A percentile compares a stretch with the other conserved stretches of the same genome.
Conservation (phyloP, 2,888 invertebrate species). For the Piscicola geometra region DNA sequence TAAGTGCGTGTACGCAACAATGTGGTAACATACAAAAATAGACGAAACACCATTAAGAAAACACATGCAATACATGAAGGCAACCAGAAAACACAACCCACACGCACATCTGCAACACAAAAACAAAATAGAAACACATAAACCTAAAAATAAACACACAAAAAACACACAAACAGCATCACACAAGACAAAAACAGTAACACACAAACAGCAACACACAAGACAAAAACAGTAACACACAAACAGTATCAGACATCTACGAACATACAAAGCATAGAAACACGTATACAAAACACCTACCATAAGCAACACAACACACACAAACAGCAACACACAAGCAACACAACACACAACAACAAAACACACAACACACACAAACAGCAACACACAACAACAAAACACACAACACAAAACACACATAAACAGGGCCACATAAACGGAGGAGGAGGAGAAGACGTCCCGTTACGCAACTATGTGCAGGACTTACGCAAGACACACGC, state of each 20-base stretch:
- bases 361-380: neutral
- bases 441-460: no score
- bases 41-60: neutral
- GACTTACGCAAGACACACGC: no score
- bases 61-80: no score
- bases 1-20: neutral
- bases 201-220: conserved; percentile 23
- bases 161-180: conserved; percentile 20
- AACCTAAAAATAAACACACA: neutral
- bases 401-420: neutral
- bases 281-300: neutral
- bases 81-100: no score
- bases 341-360: neutral
- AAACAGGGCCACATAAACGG: neutral
- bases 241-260: conserved; percentile 17
- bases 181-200: conserved; percentile 23
- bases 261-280: conserved; percentile 1
- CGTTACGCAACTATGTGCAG: no score
- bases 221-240: conserved; percentile 1
- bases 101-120: no score
- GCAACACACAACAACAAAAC: neutral
- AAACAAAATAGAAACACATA: no score
- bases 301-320: neutral
- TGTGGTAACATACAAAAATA: neutral
- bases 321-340: neutral